Evolutionary conservation across 2,888 invertebrate species (phyloP).

Genomic region (Thumatha senex): DNA sequence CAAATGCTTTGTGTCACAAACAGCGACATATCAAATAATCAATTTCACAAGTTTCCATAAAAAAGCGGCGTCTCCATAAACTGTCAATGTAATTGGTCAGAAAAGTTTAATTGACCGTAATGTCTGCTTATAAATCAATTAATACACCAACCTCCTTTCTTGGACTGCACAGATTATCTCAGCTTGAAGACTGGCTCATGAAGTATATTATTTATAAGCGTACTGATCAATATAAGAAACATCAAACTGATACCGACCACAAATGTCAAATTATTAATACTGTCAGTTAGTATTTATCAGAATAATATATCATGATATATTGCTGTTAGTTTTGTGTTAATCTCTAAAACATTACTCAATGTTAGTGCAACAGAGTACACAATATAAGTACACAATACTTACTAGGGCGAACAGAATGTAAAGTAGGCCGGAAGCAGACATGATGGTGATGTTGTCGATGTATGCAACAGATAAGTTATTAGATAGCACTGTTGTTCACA

Average conservation of each 20-base stretch:
- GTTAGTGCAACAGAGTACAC: conserved; percentile 14
- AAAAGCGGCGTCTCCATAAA: conserved; percentile 48
- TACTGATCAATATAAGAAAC: conserved; percentile 46
- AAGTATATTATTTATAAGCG: conserved; percentile 50
- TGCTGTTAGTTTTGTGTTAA: conserved; percentile 14
- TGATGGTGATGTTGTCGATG: conserved; percentile 47
- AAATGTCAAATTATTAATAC: conserved; percentile 31
- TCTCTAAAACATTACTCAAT: conserved; percentile 24
- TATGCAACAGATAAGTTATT: conserved; percentile 42
- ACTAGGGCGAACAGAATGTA: conserved; percentile 49
- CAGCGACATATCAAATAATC: conserved; percentile 48
- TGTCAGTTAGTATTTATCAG: conserved; percentile 30
- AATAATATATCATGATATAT: conserved; percentile 35
- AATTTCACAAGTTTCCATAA: conserved; percentile 43
- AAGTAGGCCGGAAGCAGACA: conserved; percentile 58
- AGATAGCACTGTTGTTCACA: conserved; percentile 46
- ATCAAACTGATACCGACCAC: conserved; percentile 29
- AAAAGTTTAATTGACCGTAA: conserved; percentile 69
- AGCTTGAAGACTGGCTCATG: conserved; percentile 45
- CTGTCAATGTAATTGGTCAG: conserved; percentile 53
- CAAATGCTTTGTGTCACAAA: conserved; percentile 44
- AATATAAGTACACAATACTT: conserved; percentile 52
- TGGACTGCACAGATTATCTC: conserved; percentile 57
- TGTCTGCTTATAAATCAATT: conserved; percentile 71
- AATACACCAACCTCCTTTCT: conserved; percentile 56